These are phyloP conservation scores for Acipenser ruthenus DNA, from an alignment of 2,797 vertebrate genomes.

Conservation along the genomic window DNA sequence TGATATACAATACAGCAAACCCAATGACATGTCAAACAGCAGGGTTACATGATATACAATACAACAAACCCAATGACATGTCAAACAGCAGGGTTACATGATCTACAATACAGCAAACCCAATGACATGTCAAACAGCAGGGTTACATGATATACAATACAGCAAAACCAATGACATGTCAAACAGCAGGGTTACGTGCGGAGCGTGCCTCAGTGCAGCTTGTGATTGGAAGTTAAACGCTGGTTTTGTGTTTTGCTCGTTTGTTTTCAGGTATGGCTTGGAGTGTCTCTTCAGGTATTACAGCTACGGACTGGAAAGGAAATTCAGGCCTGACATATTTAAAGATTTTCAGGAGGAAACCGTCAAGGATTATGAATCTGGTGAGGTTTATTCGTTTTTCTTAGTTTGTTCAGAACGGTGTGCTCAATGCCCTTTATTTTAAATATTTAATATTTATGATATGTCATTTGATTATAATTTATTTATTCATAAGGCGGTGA, in stretches of 20 bases:
- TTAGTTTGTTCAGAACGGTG: background rate
- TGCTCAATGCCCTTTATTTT: background rate
- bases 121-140: too few species aligned
- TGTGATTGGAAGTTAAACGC: background rate
- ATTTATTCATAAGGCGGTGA: background rate
- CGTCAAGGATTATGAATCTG: constrained; percentile 88
- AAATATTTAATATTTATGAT: background rate
- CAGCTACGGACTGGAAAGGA: constrained; percentile 93
- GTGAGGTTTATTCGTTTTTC: constrained; percentile 46
- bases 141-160: too few species aligned
- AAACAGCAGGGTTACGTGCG: too few species aligned
- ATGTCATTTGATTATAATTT: background rate
- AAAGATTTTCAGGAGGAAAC: constrained; percentile 98
- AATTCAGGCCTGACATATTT: constrained; percentile 93
- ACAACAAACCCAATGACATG: too few species aligned
- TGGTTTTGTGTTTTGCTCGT: background rate
- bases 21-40: too few species aligned
- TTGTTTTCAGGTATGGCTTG: constrained; percentile 77
- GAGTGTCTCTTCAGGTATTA: constrained; percentile 99
- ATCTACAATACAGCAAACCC: too few species aligned
- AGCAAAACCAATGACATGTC: too few species aligned
- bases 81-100: too few species aligned
- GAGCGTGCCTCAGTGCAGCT: background rate
- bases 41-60: too few species aligned
- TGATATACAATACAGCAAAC: too few species aligned